Evolutionary conservation across 2,888 invertebrate genomes (phyloP).

Genomic region (Aleiodes leptofemur): DNA sequence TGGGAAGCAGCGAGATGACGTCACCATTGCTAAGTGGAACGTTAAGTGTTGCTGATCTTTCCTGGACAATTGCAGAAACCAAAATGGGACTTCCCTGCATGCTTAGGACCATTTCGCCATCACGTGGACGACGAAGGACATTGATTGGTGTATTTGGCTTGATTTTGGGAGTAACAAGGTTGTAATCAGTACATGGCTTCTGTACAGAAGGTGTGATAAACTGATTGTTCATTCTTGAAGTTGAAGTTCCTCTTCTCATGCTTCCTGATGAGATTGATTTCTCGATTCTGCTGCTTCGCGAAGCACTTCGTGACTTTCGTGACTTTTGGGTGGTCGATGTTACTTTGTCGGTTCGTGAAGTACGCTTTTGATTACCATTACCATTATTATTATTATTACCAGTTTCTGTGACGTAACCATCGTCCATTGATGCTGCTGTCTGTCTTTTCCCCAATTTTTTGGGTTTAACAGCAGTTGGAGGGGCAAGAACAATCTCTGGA

Average conservation of each 20-base stretch:
- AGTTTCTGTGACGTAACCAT: slow-evolving; percentile 69
- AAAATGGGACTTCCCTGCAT: slow-evolving; percentile 83
- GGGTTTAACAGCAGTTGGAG: slow-evolving; percentile 37
- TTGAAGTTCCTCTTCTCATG: slow-evolving; percentile 23
- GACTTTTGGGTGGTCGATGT: slow-evolving; percentile 45
- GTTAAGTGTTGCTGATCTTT: slow-evolving; percentile 81
- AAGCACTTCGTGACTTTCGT: slow-evolving; percentile 11
- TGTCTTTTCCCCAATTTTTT: slow-evolving; percentile 58
- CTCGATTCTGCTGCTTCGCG: slow-evolving; percentile 53
- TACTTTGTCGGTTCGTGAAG: slow-evolving; percentile 44
- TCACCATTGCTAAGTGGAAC: slow-evolving; percentile 81
- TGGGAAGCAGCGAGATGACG: slow-evolving; percentile 80
- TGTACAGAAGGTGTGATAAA: slow-evolving; percentile 62
- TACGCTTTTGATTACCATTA: slow-evolving; percentile 40
- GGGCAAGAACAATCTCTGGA: slow-evolving; percentile 41
- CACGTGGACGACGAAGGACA: slow-evolving; percentile 79
- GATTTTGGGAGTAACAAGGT: slow-evolving; percentile 75
- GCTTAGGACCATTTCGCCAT: slow-evolving; percentile 82
- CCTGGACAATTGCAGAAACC: slow-evolving; percentile 76
- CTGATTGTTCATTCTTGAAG: slow-evolving; percentile 44
- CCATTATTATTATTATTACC: too few species aligned
- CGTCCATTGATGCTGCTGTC: slow-evolving; percentile 64
- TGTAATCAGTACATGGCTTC: slow-evolving; percentile 50
- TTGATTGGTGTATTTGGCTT: slow-evolving; percentile 80
- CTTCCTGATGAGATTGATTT: neutral